Conservation (phyloP, 2,113 vertebrate genomes). For the Morone chrysops region DNA sequence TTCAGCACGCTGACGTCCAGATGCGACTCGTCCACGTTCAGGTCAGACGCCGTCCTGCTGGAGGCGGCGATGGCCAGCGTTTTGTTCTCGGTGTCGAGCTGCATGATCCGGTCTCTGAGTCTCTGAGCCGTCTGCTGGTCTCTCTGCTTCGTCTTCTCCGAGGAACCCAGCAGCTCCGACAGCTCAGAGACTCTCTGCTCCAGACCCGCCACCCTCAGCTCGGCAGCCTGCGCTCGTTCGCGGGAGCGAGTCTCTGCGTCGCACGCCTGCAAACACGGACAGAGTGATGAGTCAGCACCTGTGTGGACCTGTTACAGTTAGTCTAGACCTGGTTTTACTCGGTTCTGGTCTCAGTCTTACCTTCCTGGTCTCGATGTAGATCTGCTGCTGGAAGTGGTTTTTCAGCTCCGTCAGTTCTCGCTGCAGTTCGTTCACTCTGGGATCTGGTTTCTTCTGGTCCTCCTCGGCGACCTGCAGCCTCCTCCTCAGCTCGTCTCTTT, state of each 20-base stretch:
- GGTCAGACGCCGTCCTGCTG: constrained; percentile 78
- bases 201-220: constrained; percentile 88
- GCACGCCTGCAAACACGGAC: constrained; percentile 75
- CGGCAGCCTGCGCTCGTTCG: constrained; percentile 88
- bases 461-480: constrained; percentile 80
- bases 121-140: constrained; percentile 89
- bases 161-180: constrained; percentile 90
- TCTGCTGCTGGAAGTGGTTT: constrained; percentile 87
- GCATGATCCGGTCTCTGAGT: constrained; percentile 89
- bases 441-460: constrained; percentile 84
- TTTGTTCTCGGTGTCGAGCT: constrained; percentile 95
- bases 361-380: constrained; percentile 90
- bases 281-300: not conserved
- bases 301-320: not conserved
- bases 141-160: constrained; percentile 89
- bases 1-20: constrained; percentile 86
- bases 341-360: constrained; percentile 68
- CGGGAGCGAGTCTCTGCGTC: constrained; percentile 87
- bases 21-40: constrained; percentile 81
- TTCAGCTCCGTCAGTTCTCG: constrained; percentile 86
- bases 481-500: constrained; percentile 85
- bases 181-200: constrained; percentile 90
- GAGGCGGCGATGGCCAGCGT: constrained; percentile 88
- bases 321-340: not conserved
- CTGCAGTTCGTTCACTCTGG: constrained; percentile 86